Evolutionary conservation across 2,113 vertebrate species (phyloP), one percentile per base, ranked within the genome.

Genomic region (Phaethon lepturus): DNA sequence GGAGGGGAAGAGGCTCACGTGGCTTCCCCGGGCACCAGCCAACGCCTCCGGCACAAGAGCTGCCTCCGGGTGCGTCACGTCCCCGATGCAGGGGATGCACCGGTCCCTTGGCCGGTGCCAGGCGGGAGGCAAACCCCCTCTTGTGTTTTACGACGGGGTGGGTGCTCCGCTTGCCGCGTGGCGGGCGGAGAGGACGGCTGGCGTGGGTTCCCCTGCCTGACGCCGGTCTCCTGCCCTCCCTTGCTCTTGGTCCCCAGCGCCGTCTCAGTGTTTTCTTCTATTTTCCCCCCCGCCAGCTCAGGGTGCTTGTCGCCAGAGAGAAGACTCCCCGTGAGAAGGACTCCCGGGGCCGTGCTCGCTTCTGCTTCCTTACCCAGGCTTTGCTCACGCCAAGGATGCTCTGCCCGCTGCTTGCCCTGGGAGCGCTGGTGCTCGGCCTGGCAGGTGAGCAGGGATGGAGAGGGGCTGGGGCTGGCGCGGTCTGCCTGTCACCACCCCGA

Each of bases 371-470:
- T 23, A 19, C 31, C 71, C 3, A 2, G 10, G 1, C 17, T 11
- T 24, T 24, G 8, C 35, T 47, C 0, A 0, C 2, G 4, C 55
- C 53, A 0, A 91, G 78, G 86, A 96, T 97, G 96, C 79, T 50
- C 31, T 38, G 78, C 72, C 80, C 0, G 0, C 33, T 71, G 72
- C 73, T 96, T 3, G 10, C 72, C 26, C 47, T 93, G 40, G 87
- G 63, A 50, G 50, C 5, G 2, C 63, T 96, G 93, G 25, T 1
- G 5, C 85, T 94, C 7, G 2, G 79, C 40, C 86, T 88, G 84
- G 81, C 95, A 73, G 96, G 97, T 98, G 93, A 93, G 96, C 1
- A 17, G 59, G 68, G n/a, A 31, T 17, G 17, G 38, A 40, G 35
- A 13, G 11, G 38, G 14, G 12, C 24, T 38, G 60, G 33, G 26